A percentile compares a stretch with the other conserved stretches of the same genome.
These are phyloP conservation scores for Poecile atricapillus DNA, from an alignment of 2,113 vertebrate genomes.

Conservation along the genomic window DNA sequence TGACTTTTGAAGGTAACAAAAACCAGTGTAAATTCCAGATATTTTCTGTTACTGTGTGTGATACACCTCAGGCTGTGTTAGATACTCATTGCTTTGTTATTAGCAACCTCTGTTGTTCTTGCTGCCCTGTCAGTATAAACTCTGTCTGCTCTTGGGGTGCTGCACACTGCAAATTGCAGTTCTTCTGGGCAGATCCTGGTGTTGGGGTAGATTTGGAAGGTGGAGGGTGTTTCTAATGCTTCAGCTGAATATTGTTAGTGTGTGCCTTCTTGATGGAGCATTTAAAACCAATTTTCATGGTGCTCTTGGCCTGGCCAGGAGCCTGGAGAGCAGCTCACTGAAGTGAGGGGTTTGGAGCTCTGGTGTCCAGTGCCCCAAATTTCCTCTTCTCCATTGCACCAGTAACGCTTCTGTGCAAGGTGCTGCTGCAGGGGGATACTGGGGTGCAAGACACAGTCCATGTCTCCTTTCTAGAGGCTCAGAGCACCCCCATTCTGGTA, in stretches of 20 bases:
- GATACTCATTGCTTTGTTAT: neutral
- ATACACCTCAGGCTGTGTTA: neutral
- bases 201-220: neutral
- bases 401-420: fast-evolving
- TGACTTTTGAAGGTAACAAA: neutral
- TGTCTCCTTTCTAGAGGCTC: neutral
- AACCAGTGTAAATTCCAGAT: neutral
- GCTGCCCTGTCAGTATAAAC: neutral
- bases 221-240: neutral
- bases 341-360: neutral
- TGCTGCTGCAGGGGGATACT: neutral
- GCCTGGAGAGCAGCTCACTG: neutral
- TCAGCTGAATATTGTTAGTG: neutral
- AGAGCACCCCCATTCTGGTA: neutral
- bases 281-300: neutral
- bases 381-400: neutral
- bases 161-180: neutral
- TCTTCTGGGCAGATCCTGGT: neutral
- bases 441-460: fast-evolving
- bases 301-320: neutral
- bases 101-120: neutral
- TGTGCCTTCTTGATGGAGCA: neutral
- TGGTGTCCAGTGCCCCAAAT: neutral
- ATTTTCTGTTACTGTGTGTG: neutral
- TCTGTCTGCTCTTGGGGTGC: neutral